These are phyloP conservation scores for Atopsyche davidsoni DNA, from an alignment of 1,140 invertebrate genomes.

Conservation along the genomic window DNA sequence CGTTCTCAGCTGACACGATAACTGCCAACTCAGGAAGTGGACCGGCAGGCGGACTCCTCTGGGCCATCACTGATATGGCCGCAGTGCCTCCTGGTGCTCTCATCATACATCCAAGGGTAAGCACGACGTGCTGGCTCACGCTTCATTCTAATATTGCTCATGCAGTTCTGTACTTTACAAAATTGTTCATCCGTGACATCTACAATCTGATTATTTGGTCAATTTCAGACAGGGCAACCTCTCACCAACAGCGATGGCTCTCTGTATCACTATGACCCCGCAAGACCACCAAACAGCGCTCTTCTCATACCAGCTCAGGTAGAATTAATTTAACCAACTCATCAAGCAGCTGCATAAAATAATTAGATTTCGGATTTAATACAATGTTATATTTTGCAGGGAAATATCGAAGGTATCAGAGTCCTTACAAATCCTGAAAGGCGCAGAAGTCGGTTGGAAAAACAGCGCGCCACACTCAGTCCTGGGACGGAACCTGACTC, in stretches of 20 bases:
- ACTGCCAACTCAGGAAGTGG: constrained; percentile 15
- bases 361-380: too few relatives aligned
- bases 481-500: constrained; percentile 19
- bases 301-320: constrained; percentile 15
- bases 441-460: constrained; percentile 23
- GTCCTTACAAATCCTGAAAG: constrained; percentile 24
- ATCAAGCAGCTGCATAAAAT: too few relatives aligned
- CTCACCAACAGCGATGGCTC: constrained; percentile 41
- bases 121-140: too few relatives aligned
- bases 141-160: background rate
- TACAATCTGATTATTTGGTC: constrained; percentile 9
- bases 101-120: constrained; percentile 73
- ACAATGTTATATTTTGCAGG: constrained; percentile 15
- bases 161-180: background rate
- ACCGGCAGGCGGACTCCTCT: constrained; percentile 44
- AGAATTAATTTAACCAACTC: too few relatives aligned
- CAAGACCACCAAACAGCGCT: constrained; percentile 34
- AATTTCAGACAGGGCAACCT: constrained; percentile 38
- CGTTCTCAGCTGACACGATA: constrained; percentile 31
- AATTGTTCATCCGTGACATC: background rate
- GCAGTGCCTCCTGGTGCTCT: constrained; percentile 77
- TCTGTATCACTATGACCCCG: constrained; percentile 42
- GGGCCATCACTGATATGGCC: constrained; percentile 78
- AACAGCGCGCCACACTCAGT: constrained; percentile 24
- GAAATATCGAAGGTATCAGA: constrained; percentile 16